Evolutionary conservation across 2,888 invertebrate genomes (phyloP), one percentile per base, ranked within the genome.

Genomic region (Heliconius cydno): DNA sequence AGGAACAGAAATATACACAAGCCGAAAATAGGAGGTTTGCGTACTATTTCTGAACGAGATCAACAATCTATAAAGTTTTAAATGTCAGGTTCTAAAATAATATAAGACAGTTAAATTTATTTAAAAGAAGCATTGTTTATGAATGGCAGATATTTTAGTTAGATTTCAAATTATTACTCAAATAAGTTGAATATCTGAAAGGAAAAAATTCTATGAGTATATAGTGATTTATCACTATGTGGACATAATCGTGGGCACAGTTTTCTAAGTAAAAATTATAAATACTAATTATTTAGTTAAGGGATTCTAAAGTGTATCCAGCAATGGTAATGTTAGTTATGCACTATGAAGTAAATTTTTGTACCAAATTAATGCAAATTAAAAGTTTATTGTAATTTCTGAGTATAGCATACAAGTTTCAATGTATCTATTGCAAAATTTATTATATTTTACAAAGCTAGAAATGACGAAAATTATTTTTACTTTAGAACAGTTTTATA

Each of bases 1-100:
- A 70, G 9, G 9, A 68, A 68, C 13, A 22, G n/a, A 70, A 70
- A 70, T 41, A 41, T 15, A 25, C 25, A 41, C 25, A 70, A 25
- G 3, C 41, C n/a, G 41, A 25, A 68, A 70, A 70, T 70, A 70
- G 34, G 34, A 34, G 41, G 70, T 3, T 41, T 38, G 38, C 34
- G 9, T 10, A 12, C 22, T 68, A 41, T n/a, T 68, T 68, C 41
- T 25, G 41, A 13, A 68, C 68, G n/a, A 68, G 13, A 41, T 25
- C 41, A 41, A 25, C 13, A 25, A 46, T 70, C 15, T 25, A 25
- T 6, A 41, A 70, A 46, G 25, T 70, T 70, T 41, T 25, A 41
- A 70, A 70, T 70, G 70, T 70, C 70, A 70, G 2, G 25, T 41
- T 70, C 70, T 70, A 70, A 41, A 70, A 46, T 25, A n/a, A 41